Evolutionary conservation across 2,888 invertebrate genomes (phyloP), one percentile per base, ranked within the genome.

Genomic region (Amiota communis): DNA sequence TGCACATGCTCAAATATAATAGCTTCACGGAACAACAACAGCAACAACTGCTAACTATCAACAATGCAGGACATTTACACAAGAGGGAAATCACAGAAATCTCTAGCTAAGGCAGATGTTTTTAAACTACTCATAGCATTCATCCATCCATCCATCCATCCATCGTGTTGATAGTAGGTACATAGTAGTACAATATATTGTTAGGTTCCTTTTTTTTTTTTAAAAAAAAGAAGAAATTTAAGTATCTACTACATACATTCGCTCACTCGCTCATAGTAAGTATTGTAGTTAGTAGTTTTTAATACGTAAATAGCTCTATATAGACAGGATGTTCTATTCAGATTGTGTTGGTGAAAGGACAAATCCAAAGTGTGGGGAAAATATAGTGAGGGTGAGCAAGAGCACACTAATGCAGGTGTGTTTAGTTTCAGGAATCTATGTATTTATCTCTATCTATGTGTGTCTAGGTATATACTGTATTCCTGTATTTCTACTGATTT

Each of bases 21-120:
- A n/a, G 68, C n/a, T 23, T 15, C 53, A 51, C n/a, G 23, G 20
- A 36, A 57, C 47, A 70, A 57, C 57, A 57, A 23, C 68, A 36
- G 47, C 47, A 70, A 57, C 57, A 57, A 23, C 68, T 53, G 83
- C 57, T 65, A 53, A 72, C 51, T 23, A 57, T 17, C 59, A 23
- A 68, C 67, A 68, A 68, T 53, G 51, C 46, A 68, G 76, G 65
- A 74, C 71, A 70, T 79, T 75, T 68, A 48, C 48, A 46, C 75
- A 78, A 79, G 78, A 78, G 79, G 81, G 75, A 83, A 83, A 83
- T 83, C 83, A 83, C 84, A 77, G 67, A 68, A 68, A 63, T 63
- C 63, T 36, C 17, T 63, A 3, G 20, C 67, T 74, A 65, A 69
- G 81, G 82, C 83, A 83, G 83, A 83, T 83, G 84, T 84, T 83